A percentile compares a stretch with the other conserved stretches of the same genome.
phyloP scores from a whole-genome alignment of 2,797 vertebrate genomes.

The Euthynnus affinis region DNA sequence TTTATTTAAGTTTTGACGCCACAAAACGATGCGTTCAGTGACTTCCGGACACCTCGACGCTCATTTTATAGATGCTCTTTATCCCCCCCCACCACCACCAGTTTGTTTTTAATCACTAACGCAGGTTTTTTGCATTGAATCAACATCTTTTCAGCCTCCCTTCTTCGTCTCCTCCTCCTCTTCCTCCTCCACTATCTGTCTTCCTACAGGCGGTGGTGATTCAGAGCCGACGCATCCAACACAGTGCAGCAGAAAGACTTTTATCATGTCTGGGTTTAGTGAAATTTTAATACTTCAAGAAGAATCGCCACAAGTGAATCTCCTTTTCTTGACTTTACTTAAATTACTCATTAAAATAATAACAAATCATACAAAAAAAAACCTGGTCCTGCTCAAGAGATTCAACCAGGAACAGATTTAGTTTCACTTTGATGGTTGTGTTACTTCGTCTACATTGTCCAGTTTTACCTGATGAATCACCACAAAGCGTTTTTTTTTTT shows the following conservation, averaged over 20 bases:
- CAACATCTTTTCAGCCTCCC: conserved; percentile 13
- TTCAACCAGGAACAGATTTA: too few species aligned
- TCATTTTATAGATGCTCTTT: conserved; percentile 13
- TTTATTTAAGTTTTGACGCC: background rate
- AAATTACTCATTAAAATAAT: conserved; percentile 23
- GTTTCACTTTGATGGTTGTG: too few species aligned
- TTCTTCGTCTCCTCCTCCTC: background rate
- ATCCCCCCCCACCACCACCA: background rate
- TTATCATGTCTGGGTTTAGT: conserved; percentile 7
- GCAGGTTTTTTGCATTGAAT: background rate
- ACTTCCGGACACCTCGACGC: conserved; percentile 3
- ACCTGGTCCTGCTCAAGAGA: too few species aligned
- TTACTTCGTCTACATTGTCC: too few species aligned
- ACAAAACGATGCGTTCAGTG: conserved; percentile 4
- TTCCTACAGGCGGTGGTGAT: conserved; percentile 62
- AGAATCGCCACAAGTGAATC: conserved; percentile 4
- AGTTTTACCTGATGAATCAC: background rate
- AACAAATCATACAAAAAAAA: background rate
- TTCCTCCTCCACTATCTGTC: conserved; percentile 38
- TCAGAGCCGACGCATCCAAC: conserved; percentile 54
- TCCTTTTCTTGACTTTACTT: conserved; percentile 15
- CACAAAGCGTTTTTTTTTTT: too few species aligned
- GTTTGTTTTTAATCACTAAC: conserved; percentile 1
- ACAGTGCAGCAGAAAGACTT: conserved; percentile 9
- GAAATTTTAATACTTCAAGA: conserved; percentile 14